Conservation (phyloP, 1,140 invertebrate genomes). For the Parapsyche elsis region DNA sequence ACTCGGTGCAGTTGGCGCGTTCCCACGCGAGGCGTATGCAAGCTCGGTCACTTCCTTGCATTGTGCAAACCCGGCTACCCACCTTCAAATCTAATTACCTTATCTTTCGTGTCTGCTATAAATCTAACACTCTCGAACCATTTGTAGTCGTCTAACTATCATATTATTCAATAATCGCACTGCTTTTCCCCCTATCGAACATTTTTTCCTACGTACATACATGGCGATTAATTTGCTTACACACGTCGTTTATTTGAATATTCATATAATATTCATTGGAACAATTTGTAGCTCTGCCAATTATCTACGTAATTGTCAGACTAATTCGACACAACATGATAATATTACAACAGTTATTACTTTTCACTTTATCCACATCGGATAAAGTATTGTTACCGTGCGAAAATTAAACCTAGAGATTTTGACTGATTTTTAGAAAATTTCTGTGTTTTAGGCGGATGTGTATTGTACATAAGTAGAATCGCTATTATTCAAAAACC, state of each 20-base stretch:
- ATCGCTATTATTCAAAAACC: too few species aligned
- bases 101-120: slow-evolving; percentile 31
- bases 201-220: background rate
- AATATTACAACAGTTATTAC: too few species aligned
- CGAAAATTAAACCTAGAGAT: too few species aligned
- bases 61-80: background rate
- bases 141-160: background rate
- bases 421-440: too few species aligned
- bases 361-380: too few species aligned
- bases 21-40: background rate
- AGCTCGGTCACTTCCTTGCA: slow-evolving; percentile 36
- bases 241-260: background rate
- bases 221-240: background rate
- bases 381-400: too few species aligned
- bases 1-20: background rate
- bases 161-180: slow-evolving; percentile 16
- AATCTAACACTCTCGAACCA: slow-evolving; percentile 31
- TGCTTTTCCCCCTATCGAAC: background rate
- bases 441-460: too few species aligned
- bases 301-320: too few species aligned
- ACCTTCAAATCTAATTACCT: slow-evolving; percentile 45
- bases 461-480: too few species aligned
- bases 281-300: too few species aligned
- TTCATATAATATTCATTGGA: too few species aligned
- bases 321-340: too few species aligned